Evolutionary conservation across 64 coral and sea anemone species (phyloP).

Genomic region (Cladopsammia gracilis): DNA sequence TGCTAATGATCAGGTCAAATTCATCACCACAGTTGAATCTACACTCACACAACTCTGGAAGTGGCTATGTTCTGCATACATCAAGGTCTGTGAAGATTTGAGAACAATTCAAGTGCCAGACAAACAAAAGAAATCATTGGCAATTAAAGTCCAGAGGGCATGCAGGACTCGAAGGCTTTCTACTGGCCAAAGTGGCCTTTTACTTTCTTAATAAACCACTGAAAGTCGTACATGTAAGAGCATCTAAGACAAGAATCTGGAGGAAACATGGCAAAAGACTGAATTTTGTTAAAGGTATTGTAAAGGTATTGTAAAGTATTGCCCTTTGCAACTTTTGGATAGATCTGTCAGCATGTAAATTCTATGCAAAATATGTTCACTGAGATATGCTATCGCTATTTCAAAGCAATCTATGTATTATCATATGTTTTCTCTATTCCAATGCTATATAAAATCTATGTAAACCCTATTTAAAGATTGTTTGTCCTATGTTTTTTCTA

Average conservation of each 20-base stretch:
- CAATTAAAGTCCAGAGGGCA: slow-evolving; percentile 10
- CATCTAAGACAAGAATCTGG: slow-evolving; percentile 63
- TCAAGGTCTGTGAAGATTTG: slow-evolving; percentile 22
- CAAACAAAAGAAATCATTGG: not conserved
- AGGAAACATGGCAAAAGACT: slow-evolving; percentile 53
- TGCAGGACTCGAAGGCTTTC: slow-evolving; percentile 10
- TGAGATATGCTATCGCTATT: no score
- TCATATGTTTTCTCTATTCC: no score
- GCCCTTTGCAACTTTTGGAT: no score
- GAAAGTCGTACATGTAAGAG: slow-evolving; percentile 12
- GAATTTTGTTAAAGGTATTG: slow-evolving; percentile 58
- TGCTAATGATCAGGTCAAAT: slow-evolving; percentile 26
- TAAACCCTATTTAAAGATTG: no score
- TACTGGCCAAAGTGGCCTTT: not conserved
- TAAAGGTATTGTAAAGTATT: no score
- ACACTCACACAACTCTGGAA: slow-evolving; percentile 50
- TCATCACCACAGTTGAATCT: slow-evolving; percentile 39
- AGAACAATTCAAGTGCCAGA: not conserved
- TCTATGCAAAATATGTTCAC: no score
- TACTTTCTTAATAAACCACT: not conserved
- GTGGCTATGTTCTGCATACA: slow-evolving; percentile 27
- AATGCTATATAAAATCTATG: no score
- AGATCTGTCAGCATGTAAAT: no score
- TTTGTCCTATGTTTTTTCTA: no score
- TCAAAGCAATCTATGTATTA: no score